Conservation (phyloP, 2,797 vertebrate genomes). For the Sebastes hubbsi region DNA sequence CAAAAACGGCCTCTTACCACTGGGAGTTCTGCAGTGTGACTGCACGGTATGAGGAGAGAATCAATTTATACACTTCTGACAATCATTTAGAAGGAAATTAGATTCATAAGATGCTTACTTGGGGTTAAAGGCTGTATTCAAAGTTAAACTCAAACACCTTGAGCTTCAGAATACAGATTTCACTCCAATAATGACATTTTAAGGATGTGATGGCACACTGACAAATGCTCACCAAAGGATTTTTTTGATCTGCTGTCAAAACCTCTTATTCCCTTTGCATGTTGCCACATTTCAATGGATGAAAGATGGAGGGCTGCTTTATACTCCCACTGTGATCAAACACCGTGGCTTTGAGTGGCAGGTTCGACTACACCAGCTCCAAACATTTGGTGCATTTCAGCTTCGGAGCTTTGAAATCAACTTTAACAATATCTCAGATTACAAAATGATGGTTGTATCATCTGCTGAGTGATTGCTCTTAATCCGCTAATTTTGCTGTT, state of each 20-base stretch:
- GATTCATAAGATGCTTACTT: background rate
- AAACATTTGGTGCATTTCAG: slow-evolving; percentile 38
- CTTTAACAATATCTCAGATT: slow-evolving; percentile 16
- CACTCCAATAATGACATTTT: background rate
- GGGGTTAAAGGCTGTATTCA: background rate
- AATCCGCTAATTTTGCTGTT: slow-evolving; percentile 14
- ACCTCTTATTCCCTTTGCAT: background rate
- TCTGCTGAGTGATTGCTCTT: slow-evolving; percentile 9
- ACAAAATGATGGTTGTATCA: slow-evolving; percentile 1
- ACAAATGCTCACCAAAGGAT: background rate
- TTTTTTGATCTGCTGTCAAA: slow-evolving; percentile 8
- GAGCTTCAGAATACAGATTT: background rate
- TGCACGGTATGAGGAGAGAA: background rate
- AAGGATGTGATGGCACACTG: background rate
- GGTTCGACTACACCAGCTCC: slow-evolving; percentile 9
- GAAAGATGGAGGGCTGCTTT: background rate
- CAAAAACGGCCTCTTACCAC: background rate
- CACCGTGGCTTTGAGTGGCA: slow-evolving; percentile 6
- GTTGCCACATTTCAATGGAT: background rate
- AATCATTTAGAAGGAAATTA: background rate
- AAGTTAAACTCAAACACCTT: background rate
- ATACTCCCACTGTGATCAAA: slow-evolving; percentile 15
- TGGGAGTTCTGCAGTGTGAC: slow-evolving; percentile 1
- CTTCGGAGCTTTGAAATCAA: background rate
- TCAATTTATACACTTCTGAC: background rate